phyloP scores from a whole-genome alignment of 2,888 invertebrate genomes.

The Sphaerophoria taeniata region DNA sequence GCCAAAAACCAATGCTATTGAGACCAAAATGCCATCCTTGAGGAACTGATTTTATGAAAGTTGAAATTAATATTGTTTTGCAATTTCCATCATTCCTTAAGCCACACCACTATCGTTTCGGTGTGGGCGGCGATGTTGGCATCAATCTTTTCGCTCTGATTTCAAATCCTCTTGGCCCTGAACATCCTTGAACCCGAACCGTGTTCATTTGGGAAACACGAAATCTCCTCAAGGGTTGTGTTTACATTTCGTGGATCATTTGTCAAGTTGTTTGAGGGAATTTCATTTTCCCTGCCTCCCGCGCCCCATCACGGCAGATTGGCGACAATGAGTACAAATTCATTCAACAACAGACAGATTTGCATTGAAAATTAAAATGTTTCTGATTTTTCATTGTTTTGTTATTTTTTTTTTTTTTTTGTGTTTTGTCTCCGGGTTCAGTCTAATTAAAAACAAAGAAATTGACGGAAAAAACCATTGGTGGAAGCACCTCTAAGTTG shows the following conservation, averaged over 20 bases:
- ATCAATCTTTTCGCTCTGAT: not conserved
- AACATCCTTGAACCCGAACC: too few relatives aligned
- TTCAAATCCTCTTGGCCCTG: not conserved
- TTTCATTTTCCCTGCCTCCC: slow-evolving; percentile 45
- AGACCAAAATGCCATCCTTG: slow-evolving; percentile 43
- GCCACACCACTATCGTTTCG: too few relatives aligned
- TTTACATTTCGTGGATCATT: slow-evolving; percentile 74
- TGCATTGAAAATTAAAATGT: slow-evolving; percentile 66
- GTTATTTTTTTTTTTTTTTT: slow-evolving; percentile 2
- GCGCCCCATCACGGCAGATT: not conserved
- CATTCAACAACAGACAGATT: slow-evolving; percentile 29
- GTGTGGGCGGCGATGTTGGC: too few relatives aligned
- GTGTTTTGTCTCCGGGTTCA: slow-evolving; percentile 12
- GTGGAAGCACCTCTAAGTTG: too few relatives aligned
- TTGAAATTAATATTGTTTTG: slow-evolving; percentile 74
- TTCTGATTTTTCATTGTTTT: slow-evolving; percentile 44
- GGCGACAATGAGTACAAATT: not conserved
- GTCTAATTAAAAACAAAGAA: slow-evolving; percentile 68
- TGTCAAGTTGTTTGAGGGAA: slow-evolving; percentile 73
- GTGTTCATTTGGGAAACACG: slow-evolving; percentile 69
- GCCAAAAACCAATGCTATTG: slow-evolving; percentile 1
- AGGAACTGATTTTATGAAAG: slow-evolving; percentile 73
- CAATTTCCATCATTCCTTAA: slow-evolving; percentile 63
- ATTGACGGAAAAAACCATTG: too few relatives aligned
- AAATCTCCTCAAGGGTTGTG: slow-evolving; percentile 71